phyloP scores from a whole-genome alignment of 2,888 invertebrate genomes.

The Clunio marinus region DNA sequence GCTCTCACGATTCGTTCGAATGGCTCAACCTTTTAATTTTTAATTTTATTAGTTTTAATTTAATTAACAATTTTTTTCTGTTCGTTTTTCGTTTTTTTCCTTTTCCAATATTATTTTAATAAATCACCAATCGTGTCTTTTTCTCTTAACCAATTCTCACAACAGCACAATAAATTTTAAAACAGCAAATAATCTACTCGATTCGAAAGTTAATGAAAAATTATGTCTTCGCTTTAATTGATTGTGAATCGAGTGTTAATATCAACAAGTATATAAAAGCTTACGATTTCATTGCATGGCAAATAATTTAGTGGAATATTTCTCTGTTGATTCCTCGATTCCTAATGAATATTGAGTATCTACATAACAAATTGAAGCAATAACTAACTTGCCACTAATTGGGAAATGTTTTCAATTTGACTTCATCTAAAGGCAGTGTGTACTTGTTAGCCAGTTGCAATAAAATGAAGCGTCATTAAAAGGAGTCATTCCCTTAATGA shows the following conservation, averaged over 20 bases:
- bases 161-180: background rate
- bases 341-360: too few species aligned
- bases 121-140: slow-evolving; percentile 40
- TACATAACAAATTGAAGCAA: slow-evolving; percentile 1
- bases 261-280: background rate
- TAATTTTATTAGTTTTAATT: slow-evolving; percentile 1
- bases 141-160: slow-evolving; percentile 31
- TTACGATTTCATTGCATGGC: background rate
- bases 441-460: background rate
- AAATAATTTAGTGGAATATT: background rate
- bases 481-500: slow-evolving; percentile 4
- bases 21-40: background rate
- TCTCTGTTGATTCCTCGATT: too few species aligned
- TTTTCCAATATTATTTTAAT: background rate
- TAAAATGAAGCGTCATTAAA: slow-evolving; percentile 13
- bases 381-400: slow-evolving; percentile 8
- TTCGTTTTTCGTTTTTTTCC: slow-evolving; percentile 4
- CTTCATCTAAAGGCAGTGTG: background rate
- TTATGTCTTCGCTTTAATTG: background rate
- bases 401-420: background rate
- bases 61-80: background rate
- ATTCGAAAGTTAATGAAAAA: background rate
- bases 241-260: background rate
- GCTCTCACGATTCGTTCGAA: too few species aligned
- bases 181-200: background rate